Conservation (phyloP, 2,113 vertebrate species). For the Pelusios castaneus region DNA sequence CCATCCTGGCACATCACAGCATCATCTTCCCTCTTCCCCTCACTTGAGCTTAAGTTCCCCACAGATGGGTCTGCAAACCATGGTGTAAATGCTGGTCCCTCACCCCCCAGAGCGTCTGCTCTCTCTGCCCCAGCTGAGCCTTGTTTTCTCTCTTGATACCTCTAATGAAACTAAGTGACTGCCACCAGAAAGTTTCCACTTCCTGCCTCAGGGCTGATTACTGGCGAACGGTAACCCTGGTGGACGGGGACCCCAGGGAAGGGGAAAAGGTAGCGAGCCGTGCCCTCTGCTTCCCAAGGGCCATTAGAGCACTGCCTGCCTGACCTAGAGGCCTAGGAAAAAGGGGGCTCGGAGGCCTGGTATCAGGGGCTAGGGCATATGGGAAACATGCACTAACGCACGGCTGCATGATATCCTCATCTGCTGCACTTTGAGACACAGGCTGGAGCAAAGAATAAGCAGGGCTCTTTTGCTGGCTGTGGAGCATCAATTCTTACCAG, state of each 20-base stretch:
- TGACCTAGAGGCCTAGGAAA: not conserved
- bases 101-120: not conserved
- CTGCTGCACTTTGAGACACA: not conserved
- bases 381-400: not conserved
- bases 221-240: not conserved
- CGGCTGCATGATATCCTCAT: not conserved
- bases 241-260: slow-evolving; percentile 29
- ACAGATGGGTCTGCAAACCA: fast-evolving
- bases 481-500: not conserved
- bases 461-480: fast-evolving
- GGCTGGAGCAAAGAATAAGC: not conserved
- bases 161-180: slow-evolving; percentile 70
- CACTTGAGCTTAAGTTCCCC: not conserved
- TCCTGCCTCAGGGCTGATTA: slow-evolving; percentile 55
- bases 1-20: not conserved
- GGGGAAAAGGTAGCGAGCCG: slow-evolving; percentile 9
- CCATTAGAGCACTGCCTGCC: slow-evolving; percentile 49
- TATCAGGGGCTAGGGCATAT: not conserved
- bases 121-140: slow-evolving; percentile 15
- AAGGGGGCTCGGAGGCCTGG: not conserved
- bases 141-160: slow-evolving; percentile 29
- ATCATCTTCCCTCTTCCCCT: not conserved
- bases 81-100: not conserved
- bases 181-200: slow-evolving; percentile 59
- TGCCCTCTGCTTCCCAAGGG: slow-evolving; percentile 47